Evolutionary conservation across 2,888 invertebrate species (phyloP).

Genomic region (Trypoxylon attenuatum): DNA sequence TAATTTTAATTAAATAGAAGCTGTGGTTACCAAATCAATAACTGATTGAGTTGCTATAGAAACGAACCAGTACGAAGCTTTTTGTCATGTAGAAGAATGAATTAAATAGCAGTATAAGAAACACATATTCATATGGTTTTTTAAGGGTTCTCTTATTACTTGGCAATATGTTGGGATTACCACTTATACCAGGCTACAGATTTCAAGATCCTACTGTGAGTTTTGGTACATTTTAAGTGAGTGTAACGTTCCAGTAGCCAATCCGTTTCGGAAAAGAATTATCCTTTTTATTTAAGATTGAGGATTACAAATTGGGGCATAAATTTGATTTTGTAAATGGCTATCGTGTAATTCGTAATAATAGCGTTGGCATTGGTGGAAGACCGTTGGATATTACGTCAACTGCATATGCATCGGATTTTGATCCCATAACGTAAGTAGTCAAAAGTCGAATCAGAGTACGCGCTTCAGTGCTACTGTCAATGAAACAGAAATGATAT

Average conservation of each 20-base stretch:
- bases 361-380: conserved; percentile 74
- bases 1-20: too few species aligned
- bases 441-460: too few species aligned
- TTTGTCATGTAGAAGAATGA: not conserved
- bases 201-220: conserved; percentile 80
- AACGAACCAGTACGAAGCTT: conserved; percentile 39
- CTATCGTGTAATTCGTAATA: conserved; percentile 78
- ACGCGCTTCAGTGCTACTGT: too few species aligned
- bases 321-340: conserved; percentile 83
- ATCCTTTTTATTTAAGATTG: conserved; percentile 50
- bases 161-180: conserved; percentile 76
- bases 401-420: conserved; percentile 48
- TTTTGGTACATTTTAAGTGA: conserved; percentile 9
- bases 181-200: conserved; percentile 82
- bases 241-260: too few species aligned
- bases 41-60: conserved; percentile 56
- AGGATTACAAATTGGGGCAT: conserved; percentile 71
- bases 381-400: conserved; percentile 59
- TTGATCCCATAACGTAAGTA: conserved; percentile 49
- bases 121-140: conserved; percentile 5
- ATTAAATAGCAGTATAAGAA: not conserved
- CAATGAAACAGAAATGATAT: too few species aligned
- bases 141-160: conserved; percentile 12
- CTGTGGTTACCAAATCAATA: conserved; percentile 51
- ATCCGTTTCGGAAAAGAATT: too few species aligned